Base-by-base conservation (phyloP, 2,797 vertebrate genomes). In the Eremophila alpestris region DNA sequence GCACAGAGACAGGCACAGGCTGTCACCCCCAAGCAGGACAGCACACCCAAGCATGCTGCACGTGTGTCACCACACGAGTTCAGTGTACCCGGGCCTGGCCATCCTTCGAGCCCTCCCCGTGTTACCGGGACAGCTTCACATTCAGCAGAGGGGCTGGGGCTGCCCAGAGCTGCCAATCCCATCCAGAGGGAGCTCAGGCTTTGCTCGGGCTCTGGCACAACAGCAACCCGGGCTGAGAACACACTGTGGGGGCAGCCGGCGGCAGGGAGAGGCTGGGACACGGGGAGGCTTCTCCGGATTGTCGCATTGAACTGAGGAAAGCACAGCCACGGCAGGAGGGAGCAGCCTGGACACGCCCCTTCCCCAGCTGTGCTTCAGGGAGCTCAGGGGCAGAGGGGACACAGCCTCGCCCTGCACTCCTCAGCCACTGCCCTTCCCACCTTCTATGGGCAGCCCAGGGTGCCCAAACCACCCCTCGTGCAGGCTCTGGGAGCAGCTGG, bases 11-110 rank as follows among this genome's bases (percentile, higher is more conserved):
- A 36, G 64, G 67, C 5, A 13, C 18, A 27, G 70, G 46, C 20
- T 36, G 71, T 26, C 34, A 34, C 10, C 55, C 65, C 41, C 30
- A 30, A 20, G 21, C 32, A 10, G 14, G 69, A 45, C 36, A 51
- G 49, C 59, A 41, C 69, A 36, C 8, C 40, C 40, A 27, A 20
- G 21, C 32, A 10, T 2, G 64, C 71, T 63, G n/a, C 75, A 40
- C 0, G 5, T 11, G 26, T 22, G 22, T 2, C n/a, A 11, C 16
- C 20, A 2, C 7, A 32, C 0, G 1, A 27, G 26, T 30, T 64
- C 5, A 2, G 46, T 29, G 56, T 16, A 17, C 49, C 82, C 43
- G 20, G 9, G 29, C 30, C n/a, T n/a, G 7, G 0, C 2, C 17
- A 49, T 14, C 45, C 8, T 23, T 10, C 4, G 2, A 75, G 56